phyloP scores from a whole-genome alignment of 1,140 invertebrate species.

The Brachionus asplanchnoidis region DNA sequence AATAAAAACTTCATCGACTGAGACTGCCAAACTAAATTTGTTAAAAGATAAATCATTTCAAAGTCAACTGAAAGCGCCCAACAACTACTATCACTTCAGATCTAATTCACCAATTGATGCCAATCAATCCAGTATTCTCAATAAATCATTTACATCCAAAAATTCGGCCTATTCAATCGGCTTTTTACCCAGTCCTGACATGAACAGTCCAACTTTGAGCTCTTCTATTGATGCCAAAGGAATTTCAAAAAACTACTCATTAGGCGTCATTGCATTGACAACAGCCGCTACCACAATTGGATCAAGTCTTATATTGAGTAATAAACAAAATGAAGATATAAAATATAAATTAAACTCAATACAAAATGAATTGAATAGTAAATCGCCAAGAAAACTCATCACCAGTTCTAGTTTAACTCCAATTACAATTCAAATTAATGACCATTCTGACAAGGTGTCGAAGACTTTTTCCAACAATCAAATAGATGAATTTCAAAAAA shows the following conservation, averaged over 20 bases:
- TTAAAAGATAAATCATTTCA: not conserved
- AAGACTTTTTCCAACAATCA: not conserved
- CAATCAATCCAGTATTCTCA: not conserved
- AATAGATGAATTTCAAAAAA: not conserved
- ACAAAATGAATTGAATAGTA: not conserved
- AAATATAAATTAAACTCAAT: not conserved
- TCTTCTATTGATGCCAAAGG: not conserved
- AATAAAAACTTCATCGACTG: not conserved
- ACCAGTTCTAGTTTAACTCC: constrained; percentile 23
- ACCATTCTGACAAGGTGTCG: not conserved
- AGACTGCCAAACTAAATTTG: not conserved
- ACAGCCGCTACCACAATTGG: not conserved
- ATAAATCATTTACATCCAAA: not conserved
- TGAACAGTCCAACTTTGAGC: not conserved
- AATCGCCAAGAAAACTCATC: not conserved
- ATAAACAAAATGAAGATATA: not conserved
- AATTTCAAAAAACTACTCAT: not conserved
- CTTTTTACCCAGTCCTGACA: constrained; percentile 9
- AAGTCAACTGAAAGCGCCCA: not conserved
- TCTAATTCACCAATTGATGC: not conserved
- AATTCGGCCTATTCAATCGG: constrained; percentile 21
- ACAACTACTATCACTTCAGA: not conserved
- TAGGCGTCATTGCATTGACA: not conserved
- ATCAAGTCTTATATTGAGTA: not conserved
- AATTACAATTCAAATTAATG: not conserved